Base-by-base conservation (phyloP, 2,113 vertebrate species). In the Acinonyx jubatus region DNA sequence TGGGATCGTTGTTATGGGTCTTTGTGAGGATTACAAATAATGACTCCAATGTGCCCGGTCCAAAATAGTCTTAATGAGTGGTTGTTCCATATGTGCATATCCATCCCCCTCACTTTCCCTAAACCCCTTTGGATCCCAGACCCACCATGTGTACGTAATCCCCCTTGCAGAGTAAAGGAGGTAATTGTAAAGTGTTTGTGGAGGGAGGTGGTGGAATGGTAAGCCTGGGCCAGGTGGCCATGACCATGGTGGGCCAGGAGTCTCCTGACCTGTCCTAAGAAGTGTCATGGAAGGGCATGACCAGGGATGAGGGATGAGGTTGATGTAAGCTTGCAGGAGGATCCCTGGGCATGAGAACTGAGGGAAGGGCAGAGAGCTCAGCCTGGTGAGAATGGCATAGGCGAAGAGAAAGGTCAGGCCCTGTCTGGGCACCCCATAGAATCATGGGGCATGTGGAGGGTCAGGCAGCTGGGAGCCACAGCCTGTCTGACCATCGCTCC, bases 401-500 rank as follows among this genome's bases (percentile, higher is more conserved):
- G 31, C 16, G 21, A 50, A 36, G 48, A 82, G 50, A 71, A n/a
- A 71, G 31, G 14, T 14, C 41, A 18, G 57, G 41, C 25, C 7
- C 12, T 7, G 36, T 4, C 6, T 23, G 19, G 71, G 52, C 29
- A 15, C 9, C n/a, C 8, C 21, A 12, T 8, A 3, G 57, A 61
- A 16, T 2, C 36, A 33, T 1, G 6, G 27, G 11, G 48, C 52
- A 18, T 63, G 48, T 3, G 48, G 31, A 33, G 45, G 12, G 3
- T 10, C 48, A 41, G 16, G 31, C 29, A 55, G 15, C 16, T 4
- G n/a, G 50, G 38, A 86, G 45, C 78, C 74, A 33, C 10, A 13
- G 48, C 36, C 16, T 10, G 7, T 18, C 13, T n/a, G 21, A n/a
- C 38, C 4, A 0, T 3, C 3, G 0, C 31, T 66, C 29, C 5